Evolutionary conservation across 2,797 vertebrate species (phyloP), one percentile per base, ranked within the genome.

Genomic region (Sebastes aleutianus): DNA sequence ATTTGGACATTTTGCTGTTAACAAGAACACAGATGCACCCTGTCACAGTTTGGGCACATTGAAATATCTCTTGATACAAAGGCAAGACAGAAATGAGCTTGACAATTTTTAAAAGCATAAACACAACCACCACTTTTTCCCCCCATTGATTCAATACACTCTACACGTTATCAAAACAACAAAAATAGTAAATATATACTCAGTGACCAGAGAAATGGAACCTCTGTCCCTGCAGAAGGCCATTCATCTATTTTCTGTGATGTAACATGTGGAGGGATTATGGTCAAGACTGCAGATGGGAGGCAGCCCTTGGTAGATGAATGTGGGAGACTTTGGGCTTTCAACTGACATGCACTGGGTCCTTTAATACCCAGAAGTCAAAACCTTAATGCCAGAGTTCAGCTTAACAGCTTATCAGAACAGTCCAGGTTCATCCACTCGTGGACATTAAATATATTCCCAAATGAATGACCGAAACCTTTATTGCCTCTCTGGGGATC

Each of bases 51-150:
- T 70, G 76, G 71, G 43, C 79, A 87, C 78, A 57, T 79, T 64
- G 18, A 87, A 82, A 81, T 82, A 78, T 79, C 24, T 34, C 66
- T 81, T 50, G 4, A 83, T 83, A 84, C 76, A 74, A 88, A 88
- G 34, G 71, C 79, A 87, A 76, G 65, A 86, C 78, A 83, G 50
- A 85, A 74, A 82, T 47, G 2, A 81, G 27, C 53, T 70, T 14
- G 50, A 85, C 79, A 74, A 8, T 34, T 79, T 80, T 54, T 2
- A 43, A 80, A 87, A 87, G 80, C 66, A 69, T n/a, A 54, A 71
- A 83, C 11, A 87, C 67, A 79, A 58, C 26, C 43, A 70, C 3
- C 61, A 8, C 8, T 20, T 43, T 65, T 34, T 53, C 36, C 11
- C 11, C 36, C 32, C 34, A 66, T 2, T 32, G 26, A 78, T 67